Evolutionary conservation across 2,113 vertebrate genomes (phyloP).

Genomic region (Chaenocephalus aceratus): DNA sequence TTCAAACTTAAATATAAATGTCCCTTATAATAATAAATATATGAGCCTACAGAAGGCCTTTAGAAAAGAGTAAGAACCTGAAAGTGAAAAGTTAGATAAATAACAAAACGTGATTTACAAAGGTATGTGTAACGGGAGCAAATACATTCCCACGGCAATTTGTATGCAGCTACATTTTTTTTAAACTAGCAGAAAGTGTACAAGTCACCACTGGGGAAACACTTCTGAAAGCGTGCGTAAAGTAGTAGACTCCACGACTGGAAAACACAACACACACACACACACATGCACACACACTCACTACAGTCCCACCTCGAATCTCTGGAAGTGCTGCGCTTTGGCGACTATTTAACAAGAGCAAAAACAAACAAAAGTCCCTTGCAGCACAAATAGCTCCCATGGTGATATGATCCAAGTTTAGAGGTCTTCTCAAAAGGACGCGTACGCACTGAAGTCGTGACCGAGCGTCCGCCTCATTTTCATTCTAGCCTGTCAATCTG

Average conservation of each 20-base stretch:
- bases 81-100: constrained; percentile 2
- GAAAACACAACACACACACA: constrained; percentile 57
- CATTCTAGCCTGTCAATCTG: constrained; percentile 83
- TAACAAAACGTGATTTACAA: constrained; percentile 6
- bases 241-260: constrained; percentile 51
- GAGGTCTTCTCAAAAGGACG: constrained; percentile 81
- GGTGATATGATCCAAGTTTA: constrained; percentile 82
- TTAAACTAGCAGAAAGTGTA: constrained; percentile 1
- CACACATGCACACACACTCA: constrained; percentile 55
- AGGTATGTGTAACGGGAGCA: background rate
- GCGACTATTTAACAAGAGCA: constrained; percentile 86
- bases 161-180: background rate
- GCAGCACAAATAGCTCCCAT: constrained; percentile 85
- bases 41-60: background rate
- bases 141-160: background rate
- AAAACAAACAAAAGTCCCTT: constrained; percentile 85
- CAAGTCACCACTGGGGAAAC: constrained; percentile 37
- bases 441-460: constrained; percentile 82
- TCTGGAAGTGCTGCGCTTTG: constrained; percentile 81
- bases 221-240: constrained; percentile 75
- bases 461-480: constrained; percentile 86
- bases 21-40: background rate
- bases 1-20: background rate
- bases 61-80: background rate
- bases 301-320: constrained; percentile 83